phyloP scores from a whole-genome alignment of 2,797 vertebrate genomes.

The Molossus molossus region DNA sequence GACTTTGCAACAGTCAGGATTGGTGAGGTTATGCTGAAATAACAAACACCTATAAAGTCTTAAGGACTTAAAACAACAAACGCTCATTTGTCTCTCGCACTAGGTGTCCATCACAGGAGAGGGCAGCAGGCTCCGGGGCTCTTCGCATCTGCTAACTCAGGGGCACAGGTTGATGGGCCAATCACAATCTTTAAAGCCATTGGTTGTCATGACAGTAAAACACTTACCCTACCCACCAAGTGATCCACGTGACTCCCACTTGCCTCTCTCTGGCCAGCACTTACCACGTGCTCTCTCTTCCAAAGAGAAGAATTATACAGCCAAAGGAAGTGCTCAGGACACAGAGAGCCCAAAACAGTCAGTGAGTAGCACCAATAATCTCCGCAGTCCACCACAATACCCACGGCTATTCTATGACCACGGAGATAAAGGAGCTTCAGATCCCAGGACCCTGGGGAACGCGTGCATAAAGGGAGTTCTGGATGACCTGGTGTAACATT shows the following conservation, averaged over 20 bases:
- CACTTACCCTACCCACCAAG: neutral
- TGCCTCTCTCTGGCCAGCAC: neutral
- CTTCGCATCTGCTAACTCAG: neutral
- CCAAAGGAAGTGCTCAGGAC: neutral
- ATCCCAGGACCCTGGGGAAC: neutral
- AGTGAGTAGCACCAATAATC: neutral
- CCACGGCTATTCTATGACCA: neutral
- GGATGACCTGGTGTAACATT: neutral
- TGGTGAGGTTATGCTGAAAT: neutral
- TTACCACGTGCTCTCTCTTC: no score
- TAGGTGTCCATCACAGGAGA: neutral
- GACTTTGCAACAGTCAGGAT: neutral
- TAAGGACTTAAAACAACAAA: neutral
- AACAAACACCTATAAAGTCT: neutral
- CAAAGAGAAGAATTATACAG: neutral
- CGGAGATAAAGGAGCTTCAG: neutral
- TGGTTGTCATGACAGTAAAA: neutral
- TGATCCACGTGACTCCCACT: neutral
- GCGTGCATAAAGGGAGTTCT: neutral
- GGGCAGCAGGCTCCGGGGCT: neutral
- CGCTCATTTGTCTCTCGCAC: neutral
- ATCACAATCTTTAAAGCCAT: neutral
- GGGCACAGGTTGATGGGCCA: neutral
- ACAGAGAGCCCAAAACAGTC: neutral
- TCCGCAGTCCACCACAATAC: neutral